A percentile compares a stretch with the other conserved stretches of the same genome.
Evolutionary conservation across 2,888 invertebrate genomes (phyloP).

Genomic region (Carabus problematicus): DNA sequence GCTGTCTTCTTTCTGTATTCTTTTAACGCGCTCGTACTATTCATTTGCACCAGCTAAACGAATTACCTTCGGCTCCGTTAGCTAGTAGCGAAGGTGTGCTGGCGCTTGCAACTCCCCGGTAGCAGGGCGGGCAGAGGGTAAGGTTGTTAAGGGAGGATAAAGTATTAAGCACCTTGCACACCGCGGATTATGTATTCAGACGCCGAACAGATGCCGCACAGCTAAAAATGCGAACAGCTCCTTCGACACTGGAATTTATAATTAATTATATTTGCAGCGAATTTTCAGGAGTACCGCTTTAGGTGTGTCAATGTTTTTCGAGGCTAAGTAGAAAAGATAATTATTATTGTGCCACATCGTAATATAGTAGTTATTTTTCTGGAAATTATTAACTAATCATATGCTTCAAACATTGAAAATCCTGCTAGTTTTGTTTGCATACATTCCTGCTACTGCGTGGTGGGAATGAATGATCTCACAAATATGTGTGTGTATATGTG

Average conservation of each 20-base stretch:
- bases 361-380: not conserved
- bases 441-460: constrained; percentile 16
- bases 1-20: constrained; percentile 24
- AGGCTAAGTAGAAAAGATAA: constrained; percentile 21
- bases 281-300: constrained; percentile 30
- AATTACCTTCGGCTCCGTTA: constrained; percentile 28
- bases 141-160: too few species aligned
- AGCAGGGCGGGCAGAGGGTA: too few species aligned
- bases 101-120: not conserved
- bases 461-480: constrained; percentile 16
- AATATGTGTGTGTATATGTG: constrained; percentile 5
- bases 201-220: constrained; percentile 31
- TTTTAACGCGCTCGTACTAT: constrained; percentile 37
- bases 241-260: constrained; percentile 60
- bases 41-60: constrained; percentile 41
- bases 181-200: constrained; percentile 37
- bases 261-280: constrained; percentile 57
- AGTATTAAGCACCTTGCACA: too few species aligned
- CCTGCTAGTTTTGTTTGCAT: not conserved
- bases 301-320: constrained; percentile 28
- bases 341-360: constrained; percentile 7
- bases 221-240: constrained; percentile 58
- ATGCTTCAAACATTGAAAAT: not conserved
- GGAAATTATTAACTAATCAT: not conserved
- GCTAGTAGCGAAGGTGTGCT: constrained; percentile 24